phyloP scores from a whole-genome alignment of 2,113 vertebrate genomes.

The Hippocampus zosterae region DNA sequence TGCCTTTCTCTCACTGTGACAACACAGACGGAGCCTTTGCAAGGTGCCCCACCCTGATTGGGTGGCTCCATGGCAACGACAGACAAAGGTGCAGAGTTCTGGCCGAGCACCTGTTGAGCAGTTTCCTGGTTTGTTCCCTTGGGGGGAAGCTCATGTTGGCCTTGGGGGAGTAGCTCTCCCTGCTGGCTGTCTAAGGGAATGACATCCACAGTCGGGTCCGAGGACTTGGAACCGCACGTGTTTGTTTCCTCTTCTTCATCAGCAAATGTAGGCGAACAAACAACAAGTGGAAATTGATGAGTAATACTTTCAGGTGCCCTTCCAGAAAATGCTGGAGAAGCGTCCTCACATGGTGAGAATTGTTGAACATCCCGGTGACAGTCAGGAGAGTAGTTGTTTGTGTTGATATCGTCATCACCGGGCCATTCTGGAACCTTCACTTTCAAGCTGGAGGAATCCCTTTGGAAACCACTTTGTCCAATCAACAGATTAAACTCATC shows the following conservation, averaged over 20 bases:
- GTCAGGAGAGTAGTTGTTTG: slow-evolving; percentile 15
- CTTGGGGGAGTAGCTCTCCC: slow-evolving; percentile 47
- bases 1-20: slow-evolving; percentile 45
- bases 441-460: slow-evolving; percentile 10
- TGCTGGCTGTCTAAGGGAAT: slow-evolving; percentile 43
- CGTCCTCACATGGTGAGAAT: slow-evolving; percentile 9
- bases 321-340: neutral
- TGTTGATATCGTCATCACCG: slow-evolving; percentile 29
- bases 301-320: neutral
- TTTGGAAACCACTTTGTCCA: neutral
- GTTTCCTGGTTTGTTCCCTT: slow-evolving; percentile 62
- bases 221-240: neutral
- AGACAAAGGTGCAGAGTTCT: slow-evolving; percentile 65
- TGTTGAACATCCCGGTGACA: slow-evolving; percentile 7
- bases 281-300: neutral
- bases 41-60: slow-evolving; percentile 50
- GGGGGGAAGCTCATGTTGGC: slow-evolving; percentile 12
- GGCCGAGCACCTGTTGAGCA: slow-evolving; percentile 68
- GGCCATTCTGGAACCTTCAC: slow-evolving; percentile 18
- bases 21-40: slow-evolving; percentile 41
- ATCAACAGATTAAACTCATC: neutral
- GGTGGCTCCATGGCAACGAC: slow-evolving; percentile 59
- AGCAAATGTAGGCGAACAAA: slow-evolving; percentile 18
- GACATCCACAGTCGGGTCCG: slow-evolving; percentile 14
- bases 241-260: slow-evolving; percentile 38